A percentile compares a stretch with the other conserved stretches of the same genome.
Conservation (phyloP, 2,888 invertebrate genomes). For the Drosophila siamana region DNA sequence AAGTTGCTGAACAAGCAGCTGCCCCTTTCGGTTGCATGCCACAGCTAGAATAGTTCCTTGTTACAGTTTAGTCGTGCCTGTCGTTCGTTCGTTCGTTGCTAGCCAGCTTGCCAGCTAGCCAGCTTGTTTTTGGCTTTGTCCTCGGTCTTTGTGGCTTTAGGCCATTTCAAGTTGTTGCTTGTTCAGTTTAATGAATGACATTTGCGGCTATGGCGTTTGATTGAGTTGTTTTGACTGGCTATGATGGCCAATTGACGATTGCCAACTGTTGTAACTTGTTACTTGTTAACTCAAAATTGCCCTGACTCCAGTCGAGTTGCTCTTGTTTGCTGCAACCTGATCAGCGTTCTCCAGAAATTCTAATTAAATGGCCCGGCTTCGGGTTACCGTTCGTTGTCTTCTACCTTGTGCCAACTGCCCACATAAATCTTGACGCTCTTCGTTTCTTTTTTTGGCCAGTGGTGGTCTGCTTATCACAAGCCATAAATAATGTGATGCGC, state of each 20-base stretch:
- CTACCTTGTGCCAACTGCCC: constrained; percentile 7
- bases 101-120: constrained; percentile 19
- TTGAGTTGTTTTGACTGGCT: constrained; percentile 76
- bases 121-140: constrained; percentile 44
- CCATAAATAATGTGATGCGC: constrained; percentile 76
- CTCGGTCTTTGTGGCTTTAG: constrained; percentile 45
- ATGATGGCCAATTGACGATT: constrained; percentile 67
- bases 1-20: constrained; percentile 77
- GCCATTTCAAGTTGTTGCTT: constrained; percentile 57
- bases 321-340: neutral
- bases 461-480: constrained; percentile 58
- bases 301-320: neutral
- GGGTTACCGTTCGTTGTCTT: constrained; percentile 3
- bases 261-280: constrained; percentile 46
- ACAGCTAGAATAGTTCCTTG: constrained; percentile 70
- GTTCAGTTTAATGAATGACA: constrained; percentile 76
- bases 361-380: constrained; percentile 43
- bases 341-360: constrained; percentile 12
- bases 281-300: constrained; percentile 52
- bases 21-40: constrained; percentile 51
- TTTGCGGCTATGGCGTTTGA: constrained; percentile 69
- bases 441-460: neutral
- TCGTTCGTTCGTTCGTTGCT: constrained; percentile 17
- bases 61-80: constrained; percentile 77
- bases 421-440: constrained; percentile 16